Evolutionary conservation across 2,797 vertebrate genomes (phyloP), one percentile per base, ranked within the genome.

Genomic region (Malurus leucopterus): DNA sequence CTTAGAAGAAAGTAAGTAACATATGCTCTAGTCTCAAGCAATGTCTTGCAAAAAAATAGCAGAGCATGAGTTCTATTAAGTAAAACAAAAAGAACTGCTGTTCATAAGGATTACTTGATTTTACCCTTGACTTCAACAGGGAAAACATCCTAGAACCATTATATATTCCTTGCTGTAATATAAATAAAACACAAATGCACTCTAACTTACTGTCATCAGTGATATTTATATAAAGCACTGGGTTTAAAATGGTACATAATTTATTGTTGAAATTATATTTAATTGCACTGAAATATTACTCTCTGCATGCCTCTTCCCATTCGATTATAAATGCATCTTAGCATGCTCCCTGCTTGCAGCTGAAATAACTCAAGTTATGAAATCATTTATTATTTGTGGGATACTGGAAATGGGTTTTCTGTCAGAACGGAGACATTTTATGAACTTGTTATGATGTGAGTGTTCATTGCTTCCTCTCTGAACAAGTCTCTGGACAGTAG

Each of bases 281-380:
- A 96, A 89, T 95, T 96, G 85, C 36, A 80, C 81, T 91, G 92
- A 92, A 88, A 83, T 95, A 86, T 88, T 95, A 79, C 85, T 95
- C 29, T 46, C 76, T 89, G 40, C 74, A 85, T 95, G 91, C 54
- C 40, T 96, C 94, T 95, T 88, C 61, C 40, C 46, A 81, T 95
- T 93, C 83, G 86, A 44, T 83, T 91, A 85, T 80, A 89, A 94
- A 86, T 84, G 63, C 74, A 93, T 78, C 44, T 92, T 91, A 89
- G 82, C 43, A 44, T 92, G 81, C 44, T 95, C 73, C 84, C 26
- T 93, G 64, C 78, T 94, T 91, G 88, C 88, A 90, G 59, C 38
- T 81, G 77, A 72, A 92, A 84, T 36, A 36, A 36, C 36, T 36
- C 36, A 36, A 36, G 36, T 36, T 36, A 36, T 36, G 36, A 36